phyloP scores from a whole-genome alignment of 2,888 invertebrate species.

The Pristionchus maxplancki region DNA sequence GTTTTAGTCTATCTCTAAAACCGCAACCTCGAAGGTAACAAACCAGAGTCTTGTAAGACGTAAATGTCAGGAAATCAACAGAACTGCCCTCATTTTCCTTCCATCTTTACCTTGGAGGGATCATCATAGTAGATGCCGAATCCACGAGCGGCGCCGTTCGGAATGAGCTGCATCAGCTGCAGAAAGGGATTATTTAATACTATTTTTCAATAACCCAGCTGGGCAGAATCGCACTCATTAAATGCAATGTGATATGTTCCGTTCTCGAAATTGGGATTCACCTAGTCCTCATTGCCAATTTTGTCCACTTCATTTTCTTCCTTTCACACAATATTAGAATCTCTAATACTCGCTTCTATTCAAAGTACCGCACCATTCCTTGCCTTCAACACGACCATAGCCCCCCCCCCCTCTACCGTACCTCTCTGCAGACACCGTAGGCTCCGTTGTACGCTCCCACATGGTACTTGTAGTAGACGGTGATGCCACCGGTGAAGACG shows the following conservation, averaged over 20 bases:
- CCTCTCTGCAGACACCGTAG: slow-evolving; percentile 29
- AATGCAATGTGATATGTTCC: not conserved
- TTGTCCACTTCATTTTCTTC: not conserved
- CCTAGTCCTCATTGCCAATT: not conserved
- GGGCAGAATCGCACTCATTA: not conserved
- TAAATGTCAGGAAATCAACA: too few species aligned
- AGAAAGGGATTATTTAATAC: not conserved
- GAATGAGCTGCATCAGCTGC: slow-evolving; percentile 45
- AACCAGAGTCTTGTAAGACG: too few species aligned
- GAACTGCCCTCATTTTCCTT: not conserved
- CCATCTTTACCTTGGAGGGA: slow-evolving; percentile 38
- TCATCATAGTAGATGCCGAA: slow-evolving; percentile 51
- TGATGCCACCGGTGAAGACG: slow-evolving; percentile 40
- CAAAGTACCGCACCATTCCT: not conserved
- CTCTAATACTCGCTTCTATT: not conserved
- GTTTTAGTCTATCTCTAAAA: not conserved
- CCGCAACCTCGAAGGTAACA: not conserved
- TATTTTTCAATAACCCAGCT: not conserved
- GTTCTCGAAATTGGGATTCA: not conserved
- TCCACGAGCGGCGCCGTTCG: not conserved
- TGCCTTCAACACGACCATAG: not conserved
- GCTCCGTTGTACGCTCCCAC: slow-evolving; percentile 14
- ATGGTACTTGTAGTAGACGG: slow-evolving; percentile 50
- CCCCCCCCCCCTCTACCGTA: not conserved
- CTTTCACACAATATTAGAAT: not conserved